Percentiles rank a stretch among this genome's conserved stretches.
These are phyloP conservation scores for Ellobium chinense DNA, from an alignment of 2,888 invertebrate genomes.

Conservation along the genomic window DNA sequence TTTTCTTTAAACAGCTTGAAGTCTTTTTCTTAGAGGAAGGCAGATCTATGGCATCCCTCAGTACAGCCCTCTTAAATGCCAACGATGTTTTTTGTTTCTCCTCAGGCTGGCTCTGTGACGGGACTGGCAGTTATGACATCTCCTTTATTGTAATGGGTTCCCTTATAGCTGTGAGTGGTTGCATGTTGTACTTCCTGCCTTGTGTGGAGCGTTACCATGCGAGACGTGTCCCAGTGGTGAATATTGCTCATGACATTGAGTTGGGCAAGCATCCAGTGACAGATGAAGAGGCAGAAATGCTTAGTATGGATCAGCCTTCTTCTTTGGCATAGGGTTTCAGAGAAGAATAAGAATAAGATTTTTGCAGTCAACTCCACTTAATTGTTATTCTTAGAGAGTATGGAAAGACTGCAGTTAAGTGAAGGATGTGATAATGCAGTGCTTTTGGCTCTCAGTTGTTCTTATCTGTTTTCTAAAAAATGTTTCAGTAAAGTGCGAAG, in stretches of 20 bases:
- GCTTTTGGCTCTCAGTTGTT: too few species aligned
- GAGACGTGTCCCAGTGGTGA: not conserved
- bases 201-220: constrained; percentile 53
- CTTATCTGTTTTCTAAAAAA: too few species aligned
- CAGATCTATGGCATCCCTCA: too few species aligned
- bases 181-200: constrained; percentile 88
- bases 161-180: constrained; percentile 91
- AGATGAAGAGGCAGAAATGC: not conserved
- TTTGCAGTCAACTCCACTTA: too few species aligned
- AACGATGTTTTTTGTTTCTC: too few species aligned
- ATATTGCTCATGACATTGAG: constrained; percentile 26
- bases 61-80: too few species aligned
- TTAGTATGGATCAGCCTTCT: not conserved
- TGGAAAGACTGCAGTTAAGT: too few species aligned
- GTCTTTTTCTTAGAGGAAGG: too few species aligned
- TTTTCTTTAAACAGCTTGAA: too few species aligned
- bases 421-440: too few species aligned
- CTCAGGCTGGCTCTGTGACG: constrained; percentile 91
- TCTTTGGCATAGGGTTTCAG: not conserved
- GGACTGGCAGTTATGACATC: constrained; percentile 87
- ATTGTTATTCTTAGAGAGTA: too few species aligned
- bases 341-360: not conserved
- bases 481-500: too few species aligned
- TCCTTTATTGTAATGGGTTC: constrained; percentile 93
- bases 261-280: constrained; percentile 35